Evolutionary conservation across 2,113 vertebrate genomes (phyloP).

Genomic region (Leucosticte australis): DNA sequence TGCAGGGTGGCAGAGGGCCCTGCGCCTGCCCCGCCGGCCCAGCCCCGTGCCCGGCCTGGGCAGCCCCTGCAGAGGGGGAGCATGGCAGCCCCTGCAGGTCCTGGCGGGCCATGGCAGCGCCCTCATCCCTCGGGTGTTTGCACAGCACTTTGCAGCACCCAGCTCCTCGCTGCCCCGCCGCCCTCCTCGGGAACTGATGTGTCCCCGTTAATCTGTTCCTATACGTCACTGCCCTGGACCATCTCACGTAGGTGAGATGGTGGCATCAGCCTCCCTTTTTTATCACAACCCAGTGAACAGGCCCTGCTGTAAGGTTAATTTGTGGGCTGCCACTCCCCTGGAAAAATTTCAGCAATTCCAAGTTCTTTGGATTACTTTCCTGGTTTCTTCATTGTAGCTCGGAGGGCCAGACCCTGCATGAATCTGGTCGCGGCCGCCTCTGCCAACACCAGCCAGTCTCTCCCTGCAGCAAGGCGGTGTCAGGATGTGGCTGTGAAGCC

Average conservation of each 20-base stretch:
- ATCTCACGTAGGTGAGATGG: no score
- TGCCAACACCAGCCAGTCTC: background rate
- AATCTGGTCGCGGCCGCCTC: background rate
- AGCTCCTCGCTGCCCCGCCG: fast-evolving
- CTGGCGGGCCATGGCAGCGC: fast-evolving
- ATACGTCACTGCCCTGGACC: background rate
- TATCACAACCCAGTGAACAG: background rate
- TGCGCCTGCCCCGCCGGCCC: fast-evolving
- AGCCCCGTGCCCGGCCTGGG: background rate
- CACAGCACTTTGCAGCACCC: fast-evolving
- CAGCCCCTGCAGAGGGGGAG: background rate
- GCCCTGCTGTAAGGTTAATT: background rate
- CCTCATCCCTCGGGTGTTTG: no score
- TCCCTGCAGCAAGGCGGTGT: fast-evolving
- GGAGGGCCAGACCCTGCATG: fast-evolving
- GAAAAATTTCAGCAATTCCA: background rate
- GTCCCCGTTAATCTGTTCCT: background rate
- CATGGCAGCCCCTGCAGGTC: no score
- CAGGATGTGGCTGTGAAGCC: background rate
- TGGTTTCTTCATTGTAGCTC: background rate
- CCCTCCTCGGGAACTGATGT: background rate
- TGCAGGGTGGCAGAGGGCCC: fast-evolving
- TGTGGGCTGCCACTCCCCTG: background rate
- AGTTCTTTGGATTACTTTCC: background rate
- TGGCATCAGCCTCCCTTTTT: background rate